A percentile compares a stretch with the other conserved stretches of the same genome.
Conservation (phyloP, 2,888 invertebrate species). For the Dolichomitus sp. region DNA sequence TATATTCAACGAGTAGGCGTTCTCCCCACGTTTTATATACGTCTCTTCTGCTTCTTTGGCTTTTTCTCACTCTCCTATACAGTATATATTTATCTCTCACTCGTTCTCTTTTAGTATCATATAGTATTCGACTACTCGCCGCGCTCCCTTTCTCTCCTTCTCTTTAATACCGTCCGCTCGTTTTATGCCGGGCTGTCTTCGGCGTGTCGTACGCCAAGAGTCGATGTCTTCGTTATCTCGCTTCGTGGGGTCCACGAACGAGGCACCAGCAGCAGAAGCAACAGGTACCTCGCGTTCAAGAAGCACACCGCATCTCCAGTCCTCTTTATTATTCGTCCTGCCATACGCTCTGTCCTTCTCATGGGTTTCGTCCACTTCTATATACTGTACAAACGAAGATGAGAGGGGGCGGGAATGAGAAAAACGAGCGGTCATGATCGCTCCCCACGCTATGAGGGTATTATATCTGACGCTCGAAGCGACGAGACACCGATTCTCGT, state of each 20-base stretch:
- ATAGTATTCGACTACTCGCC: constrained; percentile 40
- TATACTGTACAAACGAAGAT: constrained; percentile 35
- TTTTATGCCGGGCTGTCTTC: constrained; percentile 61
- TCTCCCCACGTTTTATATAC: constrained; percentile 68
- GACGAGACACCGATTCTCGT: constrained; percentile 45
- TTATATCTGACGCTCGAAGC: constrained; percentile 7
- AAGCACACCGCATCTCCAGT: constrained; percentile 41
- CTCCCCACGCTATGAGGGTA: constrained; percentile 19
- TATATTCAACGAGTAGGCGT: constrained; percentile 76
- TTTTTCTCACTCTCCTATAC: constrained; percentile 44
- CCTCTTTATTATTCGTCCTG: constrained; percentile 62
- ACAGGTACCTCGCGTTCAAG: constrained; percentile 47
- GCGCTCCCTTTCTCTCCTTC: constrained; percentile 31
- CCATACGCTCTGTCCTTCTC: constrained; percentile 64
- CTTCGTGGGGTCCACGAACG: constrained; percentile 69
- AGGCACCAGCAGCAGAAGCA: constrained; percentile 41
- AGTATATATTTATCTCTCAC: constrained; percentile 41
- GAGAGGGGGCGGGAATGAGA: constrained; percentile 49
- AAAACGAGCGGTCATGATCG: constrained; percentile 61
- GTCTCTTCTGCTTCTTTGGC: constrained; percentile 49
- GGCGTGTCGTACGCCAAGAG: constrained; percentile 66
- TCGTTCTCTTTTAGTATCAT: constrained; percentile 49
- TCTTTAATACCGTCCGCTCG: constrained; percentile 38
- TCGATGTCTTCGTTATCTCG: constrained; percentile 76
- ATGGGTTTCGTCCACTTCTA: constrained; percentile 36